Base-by-base conservation (phyloP, 2,888 invertebrate species). In the Coenonympha glycerion region DNA sequence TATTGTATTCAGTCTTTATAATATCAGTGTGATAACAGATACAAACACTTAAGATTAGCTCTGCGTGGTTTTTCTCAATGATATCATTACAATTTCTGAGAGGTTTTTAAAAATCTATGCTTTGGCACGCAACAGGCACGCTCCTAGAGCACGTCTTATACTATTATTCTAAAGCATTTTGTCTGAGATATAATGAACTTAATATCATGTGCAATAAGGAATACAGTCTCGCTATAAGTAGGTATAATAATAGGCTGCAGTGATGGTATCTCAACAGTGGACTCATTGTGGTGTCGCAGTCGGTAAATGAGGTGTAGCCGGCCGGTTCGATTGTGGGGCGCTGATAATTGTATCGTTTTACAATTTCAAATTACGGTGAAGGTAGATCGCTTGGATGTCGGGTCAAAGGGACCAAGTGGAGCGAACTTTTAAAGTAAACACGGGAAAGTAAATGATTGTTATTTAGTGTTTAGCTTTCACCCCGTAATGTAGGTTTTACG, bases 191-290 rank as follows among this genome's bases (percentile, higher is more conserved):
- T 51, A 40, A 74, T 76, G 61, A 57, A 71, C 75, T 26, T 30
- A 53, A 53, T 31, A 13, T 39, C 33, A n/a, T 26, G 26, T 11
- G 19, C 24, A 3, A 39, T 36, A 45, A 40, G 34, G 28, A 33
- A 31, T 13, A 24, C 24, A 13, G 39, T 47, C 13, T 21, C 19
- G 21, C 24, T 50, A 19, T 30, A n/a, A n/a, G n/a, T n/a, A n/a
- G n/a, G n/a, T n/a, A n/a, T n/a, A n/a, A n/a, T n/a, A n/a, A n/a
- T n/a, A 8, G 33, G 41, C 42, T 62, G 58, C 58, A 61, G 61
- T 45, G 79, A 78, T 79, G 66, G 58, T 71, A 79, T 81, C 82
- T 65, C 63, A 71, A 66, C 67, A 69, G 69, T 73, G 72, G 70
- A 68, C 66, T 61, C 63, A 62, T 62, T 65, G 64, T 74, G 70